Evolutionary conservation across 2,113 vertebrate genomes (phyloP).

Genomic region (Benitochromis conjunctus): DNA sequence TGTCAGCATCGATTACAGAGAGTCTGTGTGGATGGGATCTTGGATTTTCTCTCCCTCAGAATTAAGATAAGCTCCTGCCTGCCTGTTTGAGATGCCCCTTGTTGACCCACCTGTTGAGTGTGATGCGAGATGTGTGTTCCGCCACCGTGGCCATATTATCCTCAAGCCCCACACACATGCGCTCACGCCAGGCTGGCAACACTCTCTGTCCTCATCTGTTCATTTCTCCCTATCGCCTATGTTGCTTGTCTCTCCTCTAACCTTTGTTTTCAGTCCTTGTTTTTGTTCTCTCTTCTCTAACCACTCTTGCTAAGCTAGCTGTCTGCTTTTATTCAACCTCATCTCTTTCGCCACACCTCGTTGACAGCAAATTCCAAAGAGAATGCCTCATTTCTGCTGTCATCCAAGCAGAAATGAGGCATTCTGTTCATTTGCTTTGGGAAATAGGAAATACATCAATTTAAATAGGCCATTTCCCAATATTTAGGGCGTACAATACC

Average conservation of each 20-base stretch:
- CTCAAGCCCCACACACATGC: not conserved
- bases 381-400: conserved; percentile 37
- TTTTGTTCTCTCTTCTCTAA: conserved; percentile 24
- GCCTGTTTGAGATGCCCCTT: conserved; percentile 65
- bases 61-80: conserved; percentile 78
- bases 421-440: conserved; percentile 42
- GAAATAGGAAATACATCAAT: conserved; percentile 45
- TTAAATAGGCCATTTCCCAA: conserved; percentile 33
- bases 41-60: conserved; percentile 75
- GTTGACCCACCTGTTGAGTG: conserved; percentile 68
- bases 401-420: conserved; percentile 43
- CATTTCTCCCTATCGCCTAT: conserved; percentile 20
- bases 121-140: conserved; percentile 41
- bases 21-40: conserved; percentile 70
- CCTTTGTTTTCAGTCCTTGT: conserved; percentile 49
- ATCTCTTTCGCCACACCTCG: conserved; percentile 34
- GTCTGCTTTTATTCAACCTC: conserved; percentile 50
- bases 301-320: conserved; percentile 32
- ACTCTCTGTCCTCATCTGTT: conserved; percentile 47
- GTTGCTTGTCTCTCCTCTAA: conserved; percentile 32
- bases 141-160: conserved; percentile 36
- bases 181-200: conserved; percentile 16
- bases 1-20: conserved; percentile 77
- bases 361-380: conserved; percentile 49
- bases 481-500: not conserved